Evolutionary conservation across 2,888 invertebrate species (phyloP).

Genomic region (Actias luna): DNA sequence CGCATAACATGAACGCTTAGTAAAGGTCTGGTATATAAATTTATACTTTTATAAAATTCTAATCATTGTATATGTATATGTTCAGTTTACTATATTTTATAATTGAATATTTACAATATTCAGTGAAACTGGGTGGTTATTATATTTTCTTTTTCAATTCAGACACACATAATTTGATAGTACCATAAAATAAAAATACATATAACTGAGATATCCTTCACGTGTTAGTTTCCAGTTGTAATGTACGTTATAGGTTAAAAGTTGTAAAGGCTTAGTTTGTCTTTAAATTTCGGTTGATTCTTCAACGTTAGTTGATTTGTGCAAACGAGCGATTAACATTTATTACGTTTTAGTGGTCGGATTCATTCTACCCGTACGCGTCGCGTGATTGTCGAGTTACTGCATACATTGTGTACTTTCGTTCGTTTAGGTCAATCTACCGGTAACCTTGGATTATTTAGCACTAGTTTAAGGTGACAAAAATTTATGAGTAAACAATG

Average conservation of each 20-base stretch:
- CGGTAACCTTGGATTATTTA: slow-evolving; percentile 36
- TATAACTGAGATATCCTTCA: neutral
- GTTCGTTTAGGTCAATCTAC: slow-evolving; percentile 37
- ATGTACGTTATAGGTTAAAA: neutral
- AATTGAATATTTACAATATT: neutral
- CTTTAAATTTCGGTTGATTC: slow-evolving; percentile 44
- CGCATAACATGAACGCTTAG: slow-evolving; percentile 26
- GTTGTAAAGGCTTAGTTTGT: slow-evolving; percentile 29
- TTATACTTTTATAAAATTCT: slow-evolving; percentile 24
- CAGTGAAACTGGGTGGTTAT: neutral
- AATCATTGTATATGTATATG: slow-evolving; percentile 24
- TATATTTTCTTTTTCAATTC: neutral
- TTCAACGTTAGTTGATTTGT: slow-evolving; percentile 50
- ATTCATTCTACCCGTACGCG: slow-evolving; percentile 54
- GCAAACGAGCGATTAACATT: slow-evolving; percentile 60
- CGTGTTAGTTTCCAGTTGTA: neutral
- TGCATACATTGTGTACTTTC: slow-evolving; percentile 35
- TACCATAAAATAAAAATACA: neutral
- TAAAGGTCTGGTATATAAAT: slow-evolving; percentile 15
- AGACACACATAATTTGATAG: neutral
- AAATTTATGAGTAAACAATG: slow-evolving; percentile 31
- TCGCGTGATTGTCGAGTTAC: slow-evolving; percentile 53
- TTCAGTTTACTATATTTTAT: neutral
- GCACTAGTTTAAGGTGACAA: slow-evolving; percentile 35
- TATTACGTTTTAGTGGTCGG: slow-evolving; percentile 49